Conservation (phyloP, 2,888 invertebrate species). For the Callyntrura sp. region DNA sequence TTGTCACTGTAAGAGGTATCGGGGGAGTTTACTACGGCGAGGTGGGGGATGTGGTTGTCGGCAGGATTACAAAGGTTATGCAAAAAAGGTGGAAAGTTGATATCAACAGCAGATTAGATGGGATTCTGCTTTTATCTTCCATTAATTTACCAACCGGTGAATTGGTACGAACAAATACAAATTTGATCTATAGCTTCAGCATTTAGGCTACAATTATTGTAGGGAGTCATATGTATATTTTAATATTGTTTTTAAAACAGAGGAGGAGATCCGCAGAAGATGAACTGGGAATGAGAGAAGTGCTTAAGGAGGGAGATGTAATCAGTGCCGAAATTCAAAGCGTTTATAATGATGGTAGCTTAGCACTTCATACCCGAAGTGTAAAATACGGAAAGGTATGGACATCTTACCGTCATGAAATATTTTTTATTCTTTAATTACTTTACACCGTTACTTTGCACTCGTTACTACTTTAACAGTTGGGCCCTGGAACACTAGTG, state of each 20-base stretch:
- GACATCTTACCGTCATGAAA: no score
- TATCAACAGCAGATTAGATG: slow-evolving; percentile 93
- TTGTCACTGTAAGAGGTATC: slow-evolving; percentile 95
- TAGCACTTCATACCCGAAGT: slow-evolving; percentile 97
- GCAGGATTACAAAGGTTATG: slow-evolving; percentile 95
- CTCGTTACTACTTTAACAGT: slow-evolving; percentile 85
- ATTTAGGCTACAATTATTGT: no score
- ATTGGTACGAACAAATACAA: slow-evolving; percentile 89
- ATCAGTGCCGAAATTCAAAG: slow-evolving; percentile 99
- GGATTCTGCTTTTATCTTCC: slow-evolving; percentile 95
- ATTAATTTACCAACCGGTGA: slow-evolving; percentile 99
- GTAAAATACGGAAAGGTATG: slow-evolving; percentile 98
- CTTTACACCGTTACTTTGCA: not conserved
- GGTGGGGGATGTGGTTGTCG: slow-evolving; percentile 98
- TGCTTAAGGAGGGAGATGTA: slow-evolving; percentile 97
- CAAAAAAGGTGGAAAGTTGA: slow-evolving; percentile 98
- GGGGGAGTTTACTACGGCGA: slow-evolving; percentile 97
- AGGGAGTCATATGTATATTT: no score
- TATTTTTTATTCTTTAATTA: no score
- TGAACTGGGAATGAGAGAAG: slow-evolving; percentile 98
- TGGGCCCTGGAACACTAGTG: slow-evolving; percentile 94
- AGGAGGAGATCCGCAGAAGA: slow-evolving; percentile 97
- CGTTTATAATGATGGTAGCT: slow-evolving; percentile 95
- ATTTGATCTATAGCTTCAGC: no score
- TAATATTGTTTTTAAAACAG: slow-evolving; percentile 85